Evolutionary conservation across 2,888 invertebrate species (phyloP).

Genomic region (Petrolisthes cinctipes): DNA sequence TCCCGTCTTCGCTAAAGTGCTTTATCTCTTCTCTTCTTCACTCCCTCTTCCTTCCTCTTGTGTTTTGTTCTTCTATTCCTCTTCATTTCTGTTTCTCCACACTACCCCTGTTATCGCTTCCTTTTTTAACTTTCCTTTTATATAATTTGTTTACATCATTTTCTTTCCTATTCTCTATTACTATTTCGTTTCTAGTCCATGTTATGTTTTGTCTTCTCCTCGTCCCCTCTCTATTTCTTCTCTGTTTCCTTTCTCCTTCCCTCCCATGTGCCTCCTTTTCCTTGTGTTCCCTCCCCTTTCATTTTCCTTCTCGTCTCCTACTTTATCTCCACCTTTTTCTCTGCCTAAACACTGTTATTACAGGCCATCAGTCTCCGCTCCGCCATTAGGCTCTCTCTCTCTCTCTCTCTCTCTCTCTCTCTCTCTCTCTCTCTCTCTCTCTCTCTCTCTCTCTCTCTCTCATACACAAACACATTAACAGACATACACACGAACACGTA

Average conservation of each 20-base stretch:
- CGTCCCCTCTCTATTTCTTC: background rate
- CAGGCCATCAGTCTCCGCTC: background rate
- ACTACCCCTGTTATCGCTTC: background rate
- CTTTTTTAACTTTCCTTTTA: background rate
- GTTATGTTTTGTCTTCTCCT: background rate
- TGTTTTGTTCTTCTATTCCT: background rate
- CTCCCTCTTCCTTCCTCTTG: background rate
- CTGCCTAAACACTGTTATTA: background rate
- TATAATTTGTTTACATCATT: background rate
- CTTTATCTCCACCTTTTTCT: background rate
- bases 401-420: conserved; percentile 13
- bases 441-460: background rate
- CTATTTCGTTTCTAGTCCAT: background rate
- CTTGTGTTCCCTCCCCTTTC: background rate
- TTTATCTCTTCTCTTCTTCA: background rate
- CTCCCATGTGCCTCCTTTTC: background rate
- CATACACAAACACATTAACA: background rate
- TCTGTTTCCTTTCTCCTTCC: background rate
- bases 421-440: background rate
- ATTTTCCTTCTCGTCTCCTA: background rate
- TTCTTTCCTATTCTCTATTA: background rate
- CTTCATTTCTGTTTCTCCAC: background rate
- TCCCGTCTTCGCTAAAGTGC: background rate
- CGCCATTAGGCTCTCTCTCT: background rate
- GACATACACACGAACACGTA: background rate